These are phyloP conservation scores for Andrena bucephala DNA, from an alignment of 2,888 invertebrate species.

Conservation along the genomic window DNA sequence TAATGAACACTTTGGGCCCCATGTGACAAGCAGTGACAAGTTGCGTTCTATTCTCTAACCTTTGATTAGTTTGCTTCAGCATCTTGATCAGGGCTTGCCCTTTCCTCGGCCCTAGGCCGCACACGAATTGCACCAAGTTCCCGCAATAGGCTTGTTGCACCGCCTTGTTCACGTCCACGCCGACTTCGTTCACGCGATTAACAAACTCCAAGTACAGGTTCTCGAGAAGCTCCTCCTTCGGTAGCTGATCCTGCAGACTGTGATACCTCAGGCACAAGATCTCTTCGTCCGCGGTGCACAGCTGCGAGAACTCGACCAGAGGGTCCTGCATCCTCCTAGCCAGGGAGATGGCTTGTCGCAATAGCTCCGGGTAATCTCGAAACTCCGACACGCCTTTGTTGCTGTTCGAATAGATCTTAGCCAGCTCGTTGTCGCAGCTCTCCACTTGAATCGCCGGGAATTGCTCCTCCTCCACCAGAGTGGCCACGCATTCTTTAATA, in stretches of 20 bases:
- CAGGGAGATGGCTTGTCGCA: constrained; percentile 97
- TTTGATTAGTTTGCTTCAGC: constrained; percentile 95
- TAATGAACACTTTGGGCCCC: constrained; percentile 99
- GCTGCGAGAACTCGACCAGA: constrained; percentile 96
- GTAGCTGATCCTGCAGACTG: constrained; percentile 92
- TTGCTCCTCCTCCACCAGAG: constrained; percentile 93
- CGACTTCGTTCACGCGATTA: constrained; percentile 98
- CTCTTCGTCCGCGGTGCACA: constrained; percentile 98
- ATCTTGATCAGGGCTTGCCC: constrained; percentile 94
- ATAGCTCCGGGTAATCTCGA: constrained; percentile 95
- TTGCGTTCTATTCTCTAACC: constrained; percentile 97
- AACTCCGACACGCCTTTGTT: constrained; percentile 95
- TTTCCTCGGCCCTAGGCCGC: constrained; percentile 98
- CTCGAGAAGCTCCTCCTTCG: constrained; percentile 94
- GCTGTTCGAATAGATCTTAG: constrained; percentile 96
- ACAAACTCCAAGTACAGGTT: constrained; percentile 95
- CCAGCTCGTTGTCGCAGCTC: constrained; percentile 96
- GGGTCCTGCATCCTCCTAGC: constrained; percentile 98
- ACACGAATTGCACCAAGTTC: constrained; percentile 97
- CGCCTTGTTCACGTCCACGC: constrained; percentile 97
- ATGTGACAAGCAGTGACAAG: constrained; percentile 97
- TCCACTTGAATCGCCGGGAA: constrained; percentile 95
- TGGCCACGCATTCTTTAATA: constrained; percentile 90
- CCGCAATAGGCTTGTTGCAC: constrained; percentile 95
- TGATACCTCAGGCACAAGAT: constrained; percentile 97